These are phyloP conservation scores for Leptinotarsa peninsularis DNA, from an alignment of 2,888 invertebrate genomes.

Conservation along the genomic window DNA sequence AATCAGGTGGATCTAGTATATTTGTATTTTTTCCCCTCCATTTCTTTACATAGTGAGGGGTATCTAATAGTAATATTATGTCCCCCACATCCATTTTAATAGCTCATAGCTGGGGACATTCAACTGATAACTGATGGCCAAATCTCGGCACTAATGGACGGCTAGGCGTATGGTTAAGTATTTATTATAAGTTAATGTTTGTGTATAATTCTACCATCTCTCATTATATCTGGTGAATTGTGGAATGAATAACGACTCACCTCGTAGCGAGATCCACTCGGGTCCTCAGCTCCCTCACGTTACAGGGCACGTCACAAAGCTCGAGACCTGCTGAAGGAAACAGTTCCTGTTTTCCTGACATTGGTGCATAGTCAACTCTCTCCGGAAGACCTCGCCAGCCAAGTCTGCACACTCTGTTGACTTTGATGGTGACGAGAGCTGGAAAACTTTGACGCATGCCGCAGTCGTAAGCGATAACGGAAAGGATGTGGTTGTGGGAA, in stretches of 20 bases:
- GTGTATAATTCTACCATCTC: no score
- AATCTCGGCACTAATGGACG: no score
- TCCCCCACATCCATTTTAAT: no score
- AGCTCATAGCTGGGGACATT: no score
- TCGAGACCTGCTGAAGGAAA: conserved; percentile 82
- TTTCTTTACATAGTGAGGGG: no score
- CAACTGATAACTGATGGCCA: no score
- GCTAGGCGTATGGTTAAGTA: no score
- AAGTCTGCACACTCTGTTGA: conserved; percentile 69
- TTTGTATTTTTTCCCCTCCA: no score
- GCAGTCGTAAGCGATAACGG: conserved; percentile 97
- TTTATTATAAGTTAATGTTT: no score
- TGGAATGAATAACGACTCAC: conserved; percentile 46
- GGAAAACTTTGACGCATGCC: conserved; percentile 95
- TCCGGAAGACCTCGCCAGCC: conserved; percentile 78
- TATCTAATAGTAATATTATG: no score
- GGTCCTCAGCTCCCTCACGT: conserved; percentile 68
- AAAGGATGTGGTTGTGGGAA: conserved; percentile 95
- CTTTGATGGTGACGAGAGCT: conserved; percentile 95
- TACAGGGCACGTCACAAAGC: conserved; percentile 73
- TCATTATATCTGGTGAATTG: no score
- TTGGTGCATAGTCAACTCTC: conserved; percentile 88
- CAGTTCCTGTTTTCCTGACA: conserved; percentile 82
- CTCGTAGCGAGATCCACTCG: conserved; percentile 67
- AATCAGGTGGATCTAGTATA: no score